Evolutionary conservation across 2,888 invertebrate genomes (phyloP).

Genomic region (Andricus quercusramuli): DNA sequence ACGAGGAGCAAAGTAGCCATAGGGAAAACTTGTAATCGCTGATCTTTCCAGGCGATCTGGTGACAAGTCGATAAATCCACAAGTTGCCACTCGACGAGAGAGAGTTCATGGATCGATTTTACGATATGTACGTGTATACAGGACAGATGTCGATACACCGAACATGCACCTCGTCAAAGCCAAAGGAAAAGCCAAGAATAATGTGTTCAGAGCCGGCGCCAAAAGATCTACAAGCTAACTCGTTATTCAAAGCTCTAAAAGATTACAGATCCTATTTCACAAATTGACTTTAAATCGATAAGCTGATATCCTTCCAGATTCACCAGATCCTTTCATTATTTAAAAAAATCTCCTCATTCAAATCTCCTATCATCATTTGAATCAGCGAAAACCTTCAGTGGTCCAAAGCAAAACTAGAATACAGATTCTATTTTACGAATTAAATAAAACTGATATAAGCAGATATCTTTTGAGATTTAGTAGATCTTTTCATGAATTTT

Average conservation of each 20-base stretch:
- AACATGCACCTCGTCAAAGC: constrained; percentile 20
- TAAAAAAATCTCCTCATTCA: not conserved
- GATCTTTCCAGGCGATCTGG: constrained; percentile 36
- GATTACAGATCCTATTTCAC: not conserved
- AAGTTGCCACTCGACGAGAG: constrained; percentile 31
- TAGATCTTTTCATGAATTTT: too few species aligned
- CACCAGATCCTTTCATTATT: not conserved
- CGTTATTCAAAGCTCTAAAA: not conserved
- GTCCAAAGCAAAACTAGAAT: not conserved
- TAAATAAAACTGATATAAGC: too few species aligned
- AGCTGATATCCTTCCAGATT: not conserved
- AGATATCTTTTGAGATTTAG: too few species aligned
- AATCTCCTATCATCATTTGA: too few species aligned
- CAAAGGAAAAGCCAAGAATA: constrained; percentile 25
- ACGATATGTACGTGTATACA: constrained; percentile 12
- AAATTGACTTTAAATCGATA: constrained; percentile 6
- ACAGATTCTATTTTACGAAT: too few species aligned
- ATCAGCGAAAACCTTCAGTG: too few species aligned
- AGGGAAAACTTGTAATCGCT: constrained; percentile 28
- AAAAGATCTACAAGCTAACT: constrained; percentile 12
- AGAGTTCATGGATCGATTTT: constrained; percentile 31
- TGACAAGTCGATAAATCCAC: constrained; percentile 38
- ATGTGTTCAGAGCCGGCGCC: not conserved
- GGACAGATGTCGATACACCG: constrained; percentile 24
- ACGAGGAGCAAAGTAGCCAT: constrained; percentile 22